Conservation (phyloP, 2,888 invertebrate genomes). For the Anoplius nigerrimus region DNA sequence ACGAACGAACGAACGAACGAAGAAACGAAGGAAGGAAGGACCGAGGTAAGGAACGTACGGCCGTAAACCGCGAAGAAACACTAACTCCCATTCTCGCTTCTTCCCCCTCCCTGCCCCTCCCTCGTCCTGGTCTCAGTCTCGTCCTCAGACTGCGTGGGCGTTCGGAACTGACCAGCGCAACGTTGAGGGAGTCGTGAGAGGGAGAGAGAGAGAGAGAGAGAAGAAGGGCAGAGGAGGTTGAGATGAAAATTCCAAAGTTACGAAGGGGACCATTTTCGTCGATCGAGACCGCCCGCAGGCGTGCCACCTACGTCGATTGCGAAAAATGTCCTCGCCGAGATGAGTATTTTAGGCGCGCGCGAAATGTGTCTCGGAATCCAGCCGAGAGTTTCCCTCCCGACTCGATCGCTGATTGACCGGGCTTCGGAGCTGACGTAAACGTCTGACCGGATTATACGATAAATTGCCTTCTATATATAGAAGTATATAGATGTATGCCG, state of each 20-base stretch:
- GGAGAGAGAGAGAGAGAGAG: slow-evolving; percentile 1
- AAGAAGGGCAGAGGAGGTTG: not conserved
- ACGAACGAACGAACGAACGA: not conserved
- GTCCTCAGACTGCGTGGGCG: slow-evolving; percentile 58
- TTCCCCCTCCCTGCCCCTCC: not conserved
- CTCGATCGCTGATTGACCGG: not conserved
- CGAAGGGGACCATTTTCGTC: not conserved
- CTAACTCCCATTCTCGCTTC: not conserved
- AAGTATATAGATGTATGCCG: too few relatives aligned
- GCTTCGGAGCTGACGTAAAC: too few relatives aligned
- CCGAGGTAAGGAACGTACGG: not conserved
- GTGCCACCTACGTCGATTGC: slow-evolving; percentile 20
- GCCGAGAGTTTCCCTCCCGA: not conserved
- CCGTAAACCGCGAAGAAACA: slow-evolving; percentile 28
- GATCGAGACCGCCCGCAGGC: slow-evolving; percentile 6
- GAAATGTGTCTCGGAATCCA: slow-evolving; percentile 12
- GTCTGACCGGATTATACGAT: too few relatives aligned
- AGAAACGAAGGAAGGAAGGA: not conserved
- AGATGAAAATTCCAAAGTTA: too few relatives aligned
- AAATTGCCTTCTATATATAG: too few relatives aligned
- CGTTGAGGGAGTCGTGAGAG: slow-evolving; percentile 7
- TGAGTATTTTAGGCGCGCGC: slow-evolving; percentile 17
- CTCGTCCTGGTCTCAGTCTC: slow-evolving; percentile 7
- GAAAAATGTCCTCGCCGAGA: slow-evolving; percentile 25
- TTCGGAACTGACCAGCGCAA: slow-evolving; percentile 60